phyloP scores from a whole-genome alignment of 2,797 vertebrate species.

The Sebastes cheni region DNA sequence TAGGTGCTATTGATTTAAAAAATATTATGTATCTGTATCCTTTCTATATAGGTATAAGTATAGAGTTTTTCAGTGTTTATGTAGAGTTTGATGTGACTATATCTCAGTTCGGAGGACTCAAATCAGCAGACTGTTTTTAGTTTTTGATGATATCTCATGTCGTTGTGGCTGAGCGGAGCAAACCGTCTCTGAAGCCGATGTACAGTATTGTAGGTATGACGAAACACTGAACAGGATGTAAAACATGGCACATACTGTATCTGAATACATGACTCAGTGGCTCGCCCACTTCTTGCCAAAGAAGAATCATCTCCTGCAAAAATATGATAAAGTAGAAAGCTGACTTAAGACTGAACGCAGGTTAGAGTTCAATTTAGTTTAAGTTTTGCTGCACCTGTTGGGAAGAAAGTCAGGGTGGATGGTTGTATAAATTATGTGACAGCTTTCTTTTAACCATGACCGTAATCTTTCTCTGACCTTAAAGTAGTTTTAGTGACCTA shows the following conservation, averaged over 20 bases:
- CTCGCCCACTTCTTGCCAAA: background rate
- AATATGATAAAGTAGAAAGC: background rate
- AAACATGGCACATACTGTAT: constrained; percentile 32
- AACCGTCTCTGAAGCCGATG: background rate
- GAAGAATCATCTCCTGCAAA: background rate
- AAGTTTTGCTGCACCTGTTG: background rate
- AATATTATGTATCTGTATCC: background rate
- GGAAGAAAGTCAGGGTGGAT: background rate
- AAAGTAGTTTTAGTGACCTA: background rate
- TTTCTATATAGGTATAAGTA: background rate
- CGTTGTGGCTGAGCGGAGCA: background rate
- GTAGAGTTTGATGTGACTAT: background rate
- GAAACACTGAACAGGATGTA: constrained; percentile 50
- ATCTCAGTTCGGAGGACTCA: background rate
- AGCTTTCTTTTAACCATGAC: background rate
- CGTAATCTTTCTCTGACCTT: background rate
- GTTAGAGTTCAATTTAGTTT: background rate
- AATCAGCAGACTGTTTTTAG: background rate
- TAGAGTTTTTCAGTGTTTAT: background rate
- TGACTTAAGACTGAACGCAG: background rate
- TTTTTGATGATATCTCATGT: background rate
- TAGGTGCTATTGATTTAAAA: background rate
- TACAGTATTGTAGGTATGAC: constrained; percentile 29
- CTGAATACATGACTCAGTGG: background rate
- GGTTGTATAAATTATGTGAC: background rate